phyloP scores from a whole-genome alignment of 2,888 invertebrate species.

The Trichogramma evanescens region DNA sequence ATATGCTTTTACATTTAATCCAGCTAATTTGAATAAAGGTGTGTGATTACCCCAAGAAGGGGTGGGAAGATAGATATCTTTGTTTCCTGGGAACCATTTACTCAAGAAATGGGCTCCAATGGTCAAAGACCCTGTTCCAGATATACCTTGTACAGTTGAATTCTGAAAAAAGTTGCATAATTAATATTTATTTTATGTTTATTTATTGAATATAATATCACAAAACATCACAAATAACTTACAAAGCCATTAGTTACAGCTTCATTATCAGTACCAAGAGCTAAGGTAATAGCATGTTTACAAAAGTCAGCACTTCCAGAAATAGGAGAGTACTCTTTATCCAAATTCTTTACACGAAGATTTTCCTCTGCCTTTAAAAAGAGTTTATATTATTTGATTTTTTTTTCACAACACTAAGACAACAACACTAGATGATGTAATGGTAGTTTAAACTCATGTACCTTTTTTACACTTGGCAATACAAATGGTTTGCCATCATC shows the following conservation, averaged over 20 bases:
- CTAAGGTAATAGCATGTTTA: slow-evolving; percentile 75
- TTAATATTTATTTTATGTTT: neutral
- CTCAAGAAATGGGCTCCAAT: slow-evolving; percentile 84
- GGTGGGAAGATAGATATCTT: slow-evolving; percentile 79
- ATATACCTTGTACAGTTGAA: slow-evolving; percentile 74
- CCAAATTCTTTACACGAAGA: slow-evolving; percentile 61
- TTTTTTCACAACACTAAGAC: no score
- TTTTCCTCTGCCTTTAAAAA: slow-evolving; percentile 71
- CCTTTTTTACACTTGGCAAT: slow-evolving; percentile 77
- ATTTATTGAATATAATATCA: slow-evolving; percentile 1
- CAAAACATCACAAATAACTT: slow-evolving; percentile 42
- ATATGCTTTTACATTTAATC: slow-evolving; percentile 80
- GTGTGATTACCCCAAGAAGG: slow-evolving; percentile 99
- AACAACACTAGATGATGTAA: no score
- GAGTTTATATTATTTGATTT: neutral
- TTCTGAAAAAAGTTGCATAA: slow-evolving; percentile 48
- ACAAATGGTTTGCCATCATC: slow-evolving; percentile 95
- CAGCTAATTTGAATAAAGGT: slow-evolving; percentile 85
- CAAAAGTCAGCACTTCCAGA: slow-evolving; percentile 79
- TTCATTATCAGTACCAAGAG: slow-evolving; percentile 73
- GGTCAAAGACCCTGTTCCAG: slow-evolving; percentile 94
- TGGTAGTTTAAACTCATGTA: slow-evolving; percentile 32
- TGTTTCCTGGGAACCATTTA: slow-evolving; percentile 70
- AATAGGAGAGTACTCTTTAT: slow-evolving; percentile 95
- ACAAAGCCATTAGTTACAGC: slow-evolving; percentile 67